phyloP scores from a whole-genome alignment of 2,888 invertebrate species.

The Brenthis hecate region DNA sequence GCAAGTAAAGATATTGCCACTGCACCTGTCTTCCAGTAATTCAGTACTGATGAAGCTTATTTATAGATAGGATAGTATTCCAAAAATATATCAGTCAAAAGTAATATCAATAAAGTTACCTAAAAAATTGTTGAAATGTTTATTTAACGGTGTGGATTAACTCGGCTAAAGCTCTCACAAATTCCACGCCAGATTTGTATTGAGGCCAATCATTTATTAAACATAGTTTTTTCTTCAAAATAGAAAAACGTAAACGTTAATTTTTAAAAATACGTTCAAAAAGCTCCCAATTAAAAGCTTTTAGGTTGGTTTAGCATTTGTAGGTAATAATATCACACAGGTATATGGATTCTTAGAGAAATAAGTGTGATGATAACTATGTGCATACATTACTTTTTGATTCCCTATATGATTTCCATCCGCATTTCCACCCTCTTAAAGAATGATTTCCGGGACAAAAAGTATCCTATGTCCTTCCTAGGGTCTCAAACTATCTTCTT shows the following conservation, averaged over 20 bases:
- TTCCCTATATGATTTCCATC: too few species aligned
- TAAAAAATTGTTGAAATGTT: constrained; percentile 37
- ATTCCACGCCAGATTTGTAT: constrained; percentile 36
- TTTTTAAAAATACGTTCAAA: not conserved
- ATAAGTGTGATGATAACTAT: too few species aligned
- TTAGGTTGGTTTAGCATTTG: too few species aligned
- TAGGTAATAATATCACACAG: too few species aligned
- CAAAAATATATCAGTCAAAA: constrained; percentile 14
- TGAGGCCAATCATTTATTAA: constrained; percentile 32
- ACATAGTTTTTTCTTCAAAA: constrained; percentile 8
- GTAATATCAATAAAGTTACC: constrained; percentile 34
- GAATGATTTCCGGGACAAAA: too few species aligned
- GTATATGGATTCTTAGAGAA: too few species aligned
- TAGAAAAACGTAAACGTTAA: constrained; percentile 4
- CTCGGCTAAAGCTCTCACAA: constrained; percentile 30
- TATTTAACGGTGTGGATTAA: constrained; percentile 37
- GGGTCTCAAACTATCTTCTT: too few species aligned
- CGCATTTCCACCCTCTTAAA: too few species aligned
- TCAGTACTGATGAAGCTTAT: constrained; percentile 7
- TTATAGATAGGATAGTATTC: constrained; percentile 12
- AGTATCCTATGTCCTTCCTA: too few species aligned
- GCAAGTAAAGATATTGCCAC: too few species aligned
- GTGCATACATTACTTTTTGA: too few species aligned
- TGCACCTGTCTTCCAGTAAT: not conserved
- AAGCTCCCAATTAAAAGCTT: too few species aligned